Base-by-base conservation (phyloP, 1,140 invertebrate genomes). In the Frieseomelitta varia region DNA sequence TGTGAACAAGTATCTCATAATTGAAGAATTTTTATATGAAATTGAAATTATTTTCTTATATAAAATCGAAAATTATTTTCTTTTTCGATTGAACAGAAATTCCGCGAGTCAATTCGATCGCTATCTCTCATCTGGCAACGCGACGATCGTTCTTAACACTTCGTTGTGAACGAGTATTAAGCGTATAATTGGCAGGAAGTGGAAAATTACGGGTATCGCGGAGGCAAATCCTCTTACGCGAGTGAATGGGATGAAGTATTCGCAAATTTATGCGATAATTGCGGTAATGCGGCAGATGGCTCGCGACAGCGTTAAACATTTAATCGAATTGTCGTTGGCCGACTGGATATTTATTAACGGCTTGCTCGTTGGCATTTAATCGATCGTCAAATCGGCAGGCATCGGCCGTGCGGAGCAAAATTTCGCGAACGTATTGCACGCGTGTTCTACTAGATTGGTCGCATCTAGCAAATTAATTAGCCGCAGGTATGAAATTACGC, bases 261-360 rank as follows among this genome's bases (percentile, higher is more conserved):
- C 30, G 63, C 55, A 63, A 78, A 74, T 73, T 81, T 34, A 27
- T 47, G 87, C 53, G 61, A 78, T 88, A 74, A 83, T 88, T 78
- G 76, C 65, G 83, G 51, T 80, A 88, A 85, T 77, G 72, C 68
- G 79, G 24, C 84, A 61, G 56, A 58, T 83, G 84, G 72, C 39
- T 88, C 63, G 51, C 47, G 76, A 79, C 80, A 56, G 51, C 58
- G 51, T 89, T 88, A 78, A 84, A 79, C 61, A 47, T 88, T 88
- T 73, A 86, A 88, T 89, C 75, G 73, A 89, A 88, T 80, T 75
- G 84, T 88, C 84, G 58, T 78, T 76, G 80, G 55, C 27, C 77
- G 61, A 30, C 56, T 67, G 56, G 39, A 30, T 71, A 87, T 85
- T 82, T 68, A 67, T 88, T 79, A 61, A 34, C 55, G 63, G 11